Evolutionary conservation across 2,113 vertebrate genomes (phyloP).

Genomic region (Pandion haliaetus): DNA sequence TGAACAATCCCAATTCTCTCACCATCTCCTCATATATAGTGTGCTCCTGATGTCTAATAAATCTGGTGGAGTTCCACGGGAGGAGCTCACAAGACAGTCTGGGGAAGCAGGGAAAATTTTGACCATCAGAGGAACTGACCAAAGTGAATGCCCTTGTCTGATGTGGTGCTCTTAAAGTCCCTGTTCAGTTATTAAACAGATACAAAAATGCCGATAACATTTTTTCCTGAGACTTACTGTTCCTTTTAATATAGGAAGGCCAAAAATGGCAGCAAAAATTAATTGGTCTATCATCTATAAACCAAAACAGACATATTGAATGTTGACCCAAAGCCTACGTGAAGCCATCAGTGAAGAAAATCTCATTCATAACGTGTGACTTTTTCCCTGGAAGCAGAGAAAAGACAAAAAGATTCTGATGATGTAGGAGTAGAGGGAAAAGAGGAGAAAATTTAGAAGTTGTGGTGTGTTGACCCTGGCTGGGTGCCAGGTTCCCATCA

Average conservation of each 20-base stretch:
- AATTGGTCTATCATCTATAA: background rate
- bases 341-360: background rate
- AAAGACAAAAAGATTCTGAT: background rate
- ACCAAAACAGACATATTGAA: background rate
- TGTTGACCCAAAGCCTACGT: background rate
- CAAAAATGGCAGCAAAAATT: background rate
- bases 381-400: background rate
- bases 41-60: background rate
- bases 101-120: background rate
- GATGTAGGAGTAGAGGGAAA: background rate
- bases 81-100: background rate
- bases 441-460: background rate
- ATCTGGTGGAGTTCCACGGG: background rate
- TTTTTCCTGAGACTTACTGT: background rate
- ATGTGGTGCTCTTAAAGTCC: background rate
- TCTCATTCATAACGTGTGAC: background rate
- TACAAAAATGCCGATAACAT: background rate
- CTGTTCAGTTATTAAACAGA: background rate
- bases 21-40: accelerated
- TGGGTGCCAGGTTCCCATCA: no score
- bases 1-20: background rate
- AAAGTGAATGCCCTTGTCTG: background rate
- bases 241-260: background rate
- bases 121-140: background rate
- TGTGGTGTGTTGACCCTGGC: no score